phyloP scores from a whole-genome alignment of 2,888 invertebrate genomes.

The Nomada ruficornis region DNA sequence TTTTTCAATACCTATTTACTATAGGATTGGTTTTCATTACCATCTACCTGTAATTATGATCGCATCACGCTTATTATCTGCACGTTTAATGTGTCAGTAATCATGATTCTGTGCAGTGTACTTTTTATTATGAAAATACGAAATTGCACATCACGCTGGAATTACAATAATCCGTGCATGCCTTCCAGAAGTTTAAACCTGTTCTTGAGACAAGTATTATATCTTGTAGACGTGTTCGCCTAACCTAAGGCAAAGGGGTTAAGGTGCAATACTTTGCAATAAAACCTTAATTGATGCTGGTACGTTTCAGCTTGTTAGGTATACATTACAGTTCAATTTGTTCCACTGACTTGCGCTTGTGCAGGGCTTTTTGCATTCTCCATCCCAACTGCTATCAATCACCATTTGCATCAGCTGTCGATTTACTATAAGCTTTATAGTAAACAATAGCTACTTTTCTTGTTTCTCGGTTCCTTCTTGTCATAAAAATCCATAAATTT shows the following conservation, averaged over 20 bases:
- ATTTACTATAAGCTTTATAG: background rate
- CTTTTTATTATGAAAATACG: background rate
- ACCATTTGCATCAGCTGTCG: background rate
- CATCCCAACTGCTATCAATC: background rate
- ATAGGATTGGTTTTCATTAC: too few species aligned
- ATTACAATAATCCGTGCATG: background rate
- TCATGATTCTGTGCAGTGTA: too few species aligned
- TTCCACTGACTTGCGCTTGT: background rate
- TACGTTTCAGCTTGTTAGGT: background rate
- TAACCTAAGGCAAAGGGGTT: background rate
- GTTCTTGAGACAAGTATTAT: background rate
- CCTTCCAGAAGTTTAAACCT: background rate
- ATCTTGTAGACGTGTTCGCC: background rate
- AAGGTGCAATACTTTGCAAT: background rate
- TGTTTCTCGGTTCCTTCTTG: too few species aligned
- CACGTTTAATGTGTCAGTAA: too few species aligned
- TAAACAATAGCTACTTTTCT: too few species aligned
- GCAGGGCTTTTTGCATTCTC: too few species aligned
- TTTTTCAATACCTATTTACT: too few species aligned
- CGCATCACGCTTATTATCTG: too few species aligned
- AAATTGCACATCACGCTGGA: background rate
- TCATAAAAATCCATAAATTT: too few species aligned
- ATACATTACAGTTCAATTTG: constrained; percentile 8
- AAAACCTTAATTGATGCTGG: constrained; percentile 3
- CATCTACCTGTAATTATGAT: too few species aligned